These are phyloP conservation scores for Abscondita cerata DNA, from an alignment of 2,888 invertebrate genomes.

Conservation along the genomic window DNA sequence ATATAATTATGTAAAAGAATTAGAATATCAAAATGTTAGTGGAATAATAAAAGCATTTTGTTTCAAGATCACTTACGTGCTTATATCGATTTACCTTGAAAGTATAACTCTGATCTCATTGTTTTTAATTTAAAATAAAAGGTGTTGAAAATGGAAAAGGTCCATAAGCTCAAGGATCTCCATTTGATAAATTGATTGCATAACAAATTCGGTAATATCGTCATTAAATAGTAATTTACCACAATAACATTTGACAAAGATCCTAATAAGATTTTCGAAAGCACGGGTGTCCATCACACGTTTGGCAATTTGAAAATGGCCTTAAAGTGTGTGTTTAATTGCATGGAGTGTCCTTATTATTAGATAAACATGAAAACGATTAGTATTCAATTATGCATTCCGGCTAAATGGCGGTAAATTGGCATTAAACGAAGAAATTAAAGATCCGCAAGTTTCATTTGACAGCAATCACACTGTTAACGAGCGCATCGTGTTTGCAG, in stretches of 20 bases:
- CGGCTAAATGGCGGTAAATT: slow-evolving; percentile 10
- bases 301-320: background rate
- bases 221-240: too few relatives aligned
- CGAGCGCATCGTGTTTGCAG: slow-evolving; percentile 2
- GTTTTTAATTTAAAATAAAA: slow-evolving; percentile 4
- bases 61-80: slow-evolving; percentile 10
- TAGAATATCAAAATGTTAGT: slow-evolving; percentile 31
- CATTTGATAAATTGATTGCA: too few relatives aligned
- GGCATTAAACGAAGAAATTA: slow-evolving; percentile 2
- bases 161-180: background rate
- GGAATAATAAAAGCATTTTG: slow-evolving; percentile 20
- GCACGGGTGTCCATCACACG: too few relatives aligned
- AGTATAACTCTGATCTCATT: slow-evolving; percentile 9
- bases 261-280: too few relatives aligned
- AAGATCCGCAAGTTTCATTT: slow-evolving; percentile 10
- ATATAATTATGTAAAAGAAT: slow-evolving; percentile 45
- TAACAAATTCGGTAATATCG: too few relatives aligned
- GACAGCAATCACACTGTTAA: slow-evolving; percentile 10
- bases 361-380: slow-evolving; percentile 5
- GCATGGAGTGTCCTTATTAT: slow-evolving; percentile 4
- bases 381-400: slow-evolving; percentile 8
- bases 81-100: slow-evolving; percentile 7
- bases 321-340: slow-evolving; percentile 8
- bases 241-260: too few relatives aligned
- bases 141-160: background rate